Percentiles rank a stretch among this genome's conserved stretches.
Evolutionary conservation across 2,888 invertebrate species (phyloP).

Genomic region (Mesorhabditis spiculigera): DNA sequence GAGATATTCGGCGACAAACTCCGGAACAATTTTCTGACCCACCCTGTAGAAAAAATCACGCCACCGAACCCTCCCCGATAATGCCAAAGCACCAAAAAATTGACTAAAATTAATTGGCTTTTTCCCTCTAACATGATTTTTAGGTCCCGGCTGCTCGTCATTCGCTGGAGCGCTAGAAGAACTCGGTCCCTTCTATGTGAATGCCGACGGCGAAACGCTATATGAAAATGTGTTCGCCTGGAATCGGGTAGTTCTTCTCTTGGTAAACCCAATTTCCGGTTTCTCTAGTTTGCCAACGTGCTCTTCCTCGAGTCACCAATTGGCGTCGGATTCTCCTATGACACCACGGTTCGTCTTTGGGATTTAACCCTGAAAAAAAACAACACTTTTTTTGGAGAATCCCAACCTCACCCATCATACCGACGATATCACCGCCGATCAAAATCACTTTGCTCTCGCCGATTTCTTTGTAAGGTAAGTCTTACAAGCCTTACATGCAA

Average conservation of each 20-base stretch:
- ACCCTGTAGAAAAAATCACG: no score
- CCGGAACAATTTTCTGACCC: no score
- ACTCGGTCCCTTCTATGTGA: slow-evolving; percentile 59
- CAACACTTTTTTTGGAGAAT: not conserved
- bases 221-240: slow-evolving; percentile 47
- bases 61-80: no score
- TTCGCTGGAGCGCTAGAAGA: slow-evolving; percentile 8
- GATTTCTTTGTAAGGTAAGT: slow-evolving; percentile 60
- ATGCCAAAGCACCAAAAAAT: no score
- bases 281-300: slow-evolving; percentile 61
- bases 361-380: not conserved
- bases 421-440: slow-evolving; percentile 34
- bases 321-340: slow-evolving; percentile 51
- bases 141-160: slow-evolving; percentile 60
- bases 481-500: no score
- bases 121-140: not conserved
- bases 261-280: not conserved
- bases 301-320: slow-evolving; percentile 63
- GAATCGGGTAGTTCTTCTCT: slow-evolving; percentile 39
- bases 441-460: slow-evolving; percentile 61
- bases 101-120: no score
- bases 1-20: no score
- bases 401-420: slow-evolving; percentile 11
- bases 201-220: slow-evolving; percentile 35
- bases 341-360: not conserved